Evolutionary conservation across 2,797 vertebrate genomes (phyloP).

Genomic region (Aulostomus chinensis): DNA sequence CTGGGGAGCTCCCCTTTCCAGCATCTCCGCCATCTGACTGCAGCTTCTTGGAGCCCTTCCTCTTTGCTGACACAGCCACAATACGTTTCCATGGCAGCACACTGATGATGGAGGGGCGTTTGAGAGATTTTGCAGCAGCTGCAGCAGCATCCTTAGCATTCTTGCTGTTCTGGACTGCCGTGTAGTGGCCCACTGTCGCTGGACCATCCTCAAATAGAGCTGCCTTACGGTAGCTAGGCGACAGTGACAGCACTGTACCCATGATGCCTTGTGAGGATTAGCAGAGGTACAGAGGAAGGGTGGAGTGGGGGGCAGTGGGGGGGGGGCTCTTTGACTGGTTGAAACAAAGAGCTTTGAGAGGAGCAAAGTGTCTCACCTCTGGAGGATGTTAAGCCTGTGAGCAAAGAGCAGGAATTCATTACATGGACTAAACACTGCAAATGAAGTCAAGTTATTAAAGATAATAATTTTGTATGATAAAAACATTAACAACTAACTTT

Average conservation of each 20-base stretch:
- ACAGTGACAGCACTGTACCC: conserved; percentile 93
- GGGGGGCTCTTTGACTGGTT: conserved; percentile 22
- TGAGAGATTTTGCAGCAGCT: conserved; percentile 79
- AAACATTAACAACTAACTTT: no score
- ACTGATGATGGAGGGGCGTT: conserved; percentile 89
- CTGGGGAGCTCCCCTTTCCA: conserved; percentile 81
- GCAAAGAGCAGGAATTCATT: conserved; percentile 23
- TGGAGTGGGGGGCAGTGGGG: not conserved
- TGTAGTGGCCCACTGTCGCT: conserved; percentile 88
- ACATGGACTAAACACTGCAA: no score
- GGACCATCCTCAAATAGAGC: conserved; percentile 90
- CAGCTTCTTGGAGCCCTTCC: conserved; percentile 91
- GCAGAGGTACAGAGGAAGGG: conserved; percentile 1
- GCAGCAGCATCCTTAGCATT: conserved; percentile 85
- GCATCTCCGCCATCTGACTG: conserved; percentile 82
- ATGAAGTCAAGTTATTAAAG: no score
- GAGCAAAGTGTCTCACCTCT: conserved; percentile 23
- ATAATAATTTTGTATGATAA: no score
- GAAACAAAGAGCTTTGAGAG: no score
- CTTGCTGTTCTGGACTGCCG: conserved; percentile 92
- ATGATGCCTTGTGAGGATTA: conserved; percentile 65
- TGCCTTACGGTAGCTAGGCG: conserved; percentile 93
- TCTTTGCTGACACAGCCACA: conserved; percentile 90
- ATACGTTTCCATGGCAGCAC: conserved; percentile 93
- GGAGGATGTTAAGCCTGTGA: conserved; percentile 44